A percentile compares a stretch with the other conserved stretches of the same genome.
phyloP scores from a whole-genome alignment of 2,888 invertebrate species.

The Gandaritis pyraliata region DNA sequence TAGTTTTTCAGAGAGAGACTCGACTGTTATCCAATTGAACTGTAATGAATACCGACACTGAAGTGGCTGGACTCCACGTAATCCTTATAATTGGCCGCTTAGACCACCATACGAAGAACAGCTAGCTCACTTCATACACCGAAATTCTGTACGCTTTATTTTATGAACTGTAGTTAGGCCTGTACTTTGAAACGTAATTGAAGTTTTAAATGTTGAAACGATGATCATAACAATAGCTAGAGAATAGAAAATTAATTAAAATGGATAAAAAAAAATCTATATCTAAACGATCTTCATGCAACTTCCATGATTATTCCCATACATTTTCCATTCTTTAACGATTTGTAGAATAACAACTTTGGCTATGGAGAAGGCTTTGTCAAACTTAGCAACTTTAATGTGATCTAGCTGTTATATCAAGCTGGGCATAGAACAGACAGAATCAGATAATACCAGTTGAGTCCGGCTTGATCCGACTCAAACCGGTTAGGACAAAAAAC shows the following conservation, averaged over 20 bases:
- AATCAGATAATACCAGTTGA: conserved; percentile 44
- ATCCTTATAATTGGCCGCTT: conserved; percentile 47
- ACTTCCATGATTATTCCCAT: no score
- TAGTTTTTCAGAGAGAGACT: neutral
- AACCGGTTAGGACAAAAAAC: conserved; percentile 40
- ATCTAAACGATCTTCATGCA: no score
- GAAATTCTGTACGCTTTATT: no score
- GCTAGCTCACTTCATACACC: conserved; percentile 7
- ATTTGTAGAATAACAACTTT: no score
- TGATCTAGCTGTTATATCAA: conserved; percentile 9
- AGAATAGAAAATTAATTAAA: no score
- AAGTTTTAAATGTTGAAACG: no score
- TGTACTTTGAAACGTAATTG: no score
- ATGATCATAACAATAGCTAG: no score
- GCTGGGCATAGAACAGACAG: conserved; percentile 17
- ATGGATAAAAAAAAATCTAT: no score
- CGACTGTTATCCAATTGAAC: conserved; percentile 34
- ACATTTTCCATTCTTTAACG: no score
- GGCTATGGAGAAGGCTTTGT: no score
- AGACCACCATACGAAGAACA: conserved; percentile 29
- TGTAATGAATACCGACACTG: conserved; percentile 31
- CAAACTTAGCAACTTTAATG: neutral
- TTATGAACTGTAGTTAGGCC: no score
- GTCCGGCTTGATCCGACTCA: conserved; percentile 40
- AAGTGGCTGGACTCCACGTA: conserved; percentile 29